Percentiles rank a stretch among this genome's conserved stretches.
phyloP scores from a whole-genome alignment of 2,888 invertebrate genomes.

The Tolmerus cingulatus region DNA sequence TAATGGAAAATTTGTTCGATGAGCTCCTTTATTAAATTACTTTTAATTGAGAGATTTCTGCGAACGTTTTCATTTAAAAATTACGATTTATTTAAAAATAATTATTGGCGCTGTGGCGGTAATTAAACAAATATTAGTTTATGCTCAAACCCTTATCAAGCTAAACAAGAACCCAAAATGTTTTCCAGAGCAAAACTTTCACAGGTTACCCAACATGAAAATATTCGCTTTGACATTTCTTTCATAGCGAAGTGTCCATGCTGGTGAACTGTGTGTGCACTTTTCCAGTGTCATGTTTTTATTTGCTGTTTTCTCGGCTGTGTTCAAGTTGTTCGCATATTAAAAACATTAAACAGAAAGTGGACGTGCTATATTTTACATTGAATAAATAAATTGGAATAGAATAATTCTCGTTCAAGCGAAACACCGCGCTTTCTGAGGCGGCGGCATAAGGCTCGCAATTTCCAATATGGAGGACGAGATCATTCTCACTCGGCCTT shows the following conservation, averaged over 20 bases:
- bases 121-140: background rate
- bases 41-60: background rate
- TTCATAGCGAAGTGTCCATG: background rate
- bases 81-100: background rate
- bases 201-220: background rate
- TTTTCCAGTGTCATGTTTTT: background rate
- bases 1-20: background rate
- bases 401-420: background rate
- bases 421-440: background rate
- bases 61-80: background rate
- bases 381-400: background rate
- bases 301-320: background rate
- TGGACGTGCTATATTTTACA: background rate
- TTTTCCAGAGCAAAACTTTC: background rate
- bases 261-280: background rate
- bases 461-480: conserved; percentile 58
- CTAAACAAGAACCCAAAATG: background rate
- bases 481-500: conserved; percentile 55
- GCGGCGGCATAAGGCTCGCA: background rate
- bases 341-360: background rate
- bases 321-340: background rate
- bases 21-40: background rate
- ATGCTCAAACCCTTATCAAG: background rate
- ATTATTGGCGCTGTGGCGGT: background rate
- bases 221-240: background rate